These are phyloP conservation scores for Morone saxatilis DNA, from an alignment of 2,113 vertebrate species.

Conservation along the genomic window DNA sequence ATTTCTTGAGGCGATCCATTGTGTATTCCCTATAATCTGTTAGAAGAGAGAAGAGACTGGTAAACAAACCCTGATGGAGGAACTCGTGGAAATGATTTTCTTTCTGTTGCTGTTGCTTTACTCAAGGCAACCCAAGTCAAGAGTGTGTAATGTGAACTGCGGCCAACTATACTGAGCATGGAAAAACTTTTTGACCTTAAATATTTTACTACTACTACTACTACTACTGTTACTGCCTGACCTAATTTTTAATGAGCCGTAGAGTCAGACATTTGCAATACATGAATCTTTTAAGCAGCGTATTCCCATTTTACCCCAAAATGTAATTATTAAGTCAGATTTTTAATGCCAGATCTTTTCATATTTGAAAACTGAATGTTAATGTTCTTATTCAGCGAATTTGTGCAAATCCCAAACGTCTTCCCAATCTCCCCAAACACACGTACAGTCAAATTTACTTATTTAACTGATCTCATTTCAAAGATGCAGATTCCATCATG, in stretches of 20 bases:
- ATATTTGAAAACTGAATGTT: neutral
- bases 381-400: neutral
- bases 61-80: neutral
- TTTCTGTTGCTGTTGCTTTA: neutral
- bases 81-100: neutral
- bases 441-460: neutral
- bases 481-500: no score
- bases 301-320: neutral
- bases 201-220: neutral
- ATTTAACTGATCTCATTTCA: neutral
- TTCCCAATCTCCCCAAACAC: neutral
- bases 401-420: neutral
- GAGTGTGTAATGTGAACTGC: neutral
- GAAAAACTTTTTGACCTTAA: neutral
- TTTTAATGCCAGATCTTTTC: neutral
- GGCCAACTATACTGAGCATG: neutral
- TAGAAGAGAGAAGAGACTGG: neutral
- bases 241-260: neutral
- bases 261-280: neutral
- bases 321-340: neutral
- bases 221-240: neutral
- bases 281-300: neutral
- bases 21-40: neutral
- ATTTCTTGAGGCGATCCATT: neutral
- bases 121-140: neutral